Percentiles rank a stretch among this genome's conserved stretches.
phyloP scores from a whole-genome alignment of 2,113 vertebrate species.

The Hucho hucho region DNA sequence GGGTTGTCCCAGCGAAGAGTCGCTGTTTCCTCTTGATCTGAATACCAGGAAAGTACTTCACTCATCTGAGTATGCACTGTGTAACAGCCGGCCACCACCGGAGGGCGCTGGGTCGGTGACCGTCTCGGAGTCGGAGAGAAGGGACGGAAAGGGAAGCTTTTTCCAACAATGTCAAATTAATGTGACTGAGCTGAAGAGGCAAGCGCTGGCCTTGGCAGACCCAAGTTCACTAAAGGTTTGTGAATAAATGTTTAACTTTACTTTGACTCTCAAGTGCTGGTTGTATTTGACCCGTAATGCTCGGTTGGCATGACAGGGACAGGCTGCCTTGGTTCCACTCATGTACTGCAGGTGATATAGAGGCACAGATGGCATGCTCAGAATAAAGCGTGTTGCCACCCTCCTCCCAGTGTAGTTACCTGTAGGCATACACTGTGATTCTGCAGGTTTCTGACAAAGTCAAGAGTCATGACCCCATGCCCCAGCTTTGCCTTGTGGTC shows the following conservation, averaged over 20 bases:
- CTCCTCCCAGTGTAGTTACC: neutral
- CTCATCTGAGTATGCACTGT: conserved; percentile 75
- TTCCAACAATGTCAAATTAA: conserved; percentile 86
- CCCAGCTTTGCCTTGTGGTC: neutral
- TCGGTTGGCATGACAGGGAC: too few relatives aligned
- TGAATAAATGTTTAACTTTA: conserved; percentile 7
- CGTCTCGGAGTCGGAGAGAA: conserved; percentile 73
- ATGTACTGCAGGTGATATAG: neutral
- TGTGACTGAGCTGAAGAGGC: conserved; percentile 84
- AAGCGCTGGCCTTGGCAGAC: conserved; percentile 80
- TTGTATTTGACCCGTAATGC: neutral
- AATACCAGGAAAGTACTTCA: conserved; percentile 77
- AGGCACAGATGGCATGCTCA: neutral
- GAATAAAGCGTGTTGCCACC: neutral
- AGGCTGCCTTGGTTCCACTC: too few relatives aligned
- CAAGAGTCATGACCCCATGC: neutral
- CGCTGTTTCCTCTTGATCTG: conserved; percentile 57
- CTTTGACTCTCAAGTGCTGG: neutral
- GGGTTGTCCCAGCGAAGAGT: conserved; percentile 75
- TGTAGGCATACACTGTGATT: neutral
- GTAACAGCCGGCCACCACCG: conserved; percentile 85
- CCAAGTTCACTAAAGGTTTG: conserved; percentile 81
- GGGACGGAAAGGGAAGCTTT: conserved; percentile 69
- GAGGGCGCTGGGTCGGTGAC: conserved; percentile 86
- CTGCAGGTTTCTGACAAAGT: neutral